Evolutionary conservation across 2,888 invertebrate species (phyloP), one percentile per base, ranked within the genome.

Genomic region (Julus scanicus): DNA sequence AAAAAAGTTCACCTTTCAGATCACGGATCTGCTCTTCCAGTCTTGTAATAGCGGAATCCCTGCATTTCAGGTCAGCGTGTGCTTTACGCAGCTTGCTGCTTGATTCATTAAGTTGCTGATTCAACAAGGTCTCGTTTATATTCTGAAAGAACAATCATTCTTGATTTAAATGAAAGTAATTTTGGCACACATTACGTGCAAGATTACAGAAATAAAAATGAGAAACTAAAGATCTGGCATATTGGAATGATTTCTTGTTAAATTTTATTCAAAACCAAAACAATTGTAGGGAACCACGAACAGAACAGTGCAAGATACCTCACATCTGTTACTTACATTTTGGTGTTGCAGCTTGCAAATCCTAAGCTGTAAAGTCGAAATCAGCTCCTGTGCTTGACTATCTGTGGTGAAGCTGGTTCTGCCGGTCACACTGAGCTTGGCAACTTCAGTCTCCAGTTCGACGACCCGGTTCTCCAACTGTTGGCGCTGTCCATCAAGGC

Each of bases 301-400:
- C 53, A 15, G 53, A 9, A 8, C 9, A 5, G 9, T 15, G 8
- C 53, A 57, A 57, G 15, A 57, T 57, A 3, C 53, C 53, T 13
- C 8, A 13, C 15, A 15, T 57, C 53, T 8, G 15, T 5, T 2
- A 17, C 63, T 63, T n/a, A 63, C 63, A 13, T n/a, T 63, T n/a
- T 63, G 63, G 20, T 63, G 63, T 20, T 63, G 63, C 63, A n/a
- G 63, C 8, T 63, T 63, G 63, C 63, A 63, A n/a, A 63, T 63
- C 20, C 63, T 6, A 17, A 63, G 2, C 63, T 63, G 63, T 20
- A 63, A 63, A n/a, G 20, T 20, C 2, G 63, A 6, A 4, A 63
- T 63, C n/a, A 63, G 20, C 8, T 63, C 63, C 20, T n/a, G 20
- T 20, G 63, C 63, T 13, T 63, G n/a, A 13, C 63, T 63, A 8